Conservation (phyloP, 2,888 invertebrate genomes). For the Morpho helenor region DNA sequence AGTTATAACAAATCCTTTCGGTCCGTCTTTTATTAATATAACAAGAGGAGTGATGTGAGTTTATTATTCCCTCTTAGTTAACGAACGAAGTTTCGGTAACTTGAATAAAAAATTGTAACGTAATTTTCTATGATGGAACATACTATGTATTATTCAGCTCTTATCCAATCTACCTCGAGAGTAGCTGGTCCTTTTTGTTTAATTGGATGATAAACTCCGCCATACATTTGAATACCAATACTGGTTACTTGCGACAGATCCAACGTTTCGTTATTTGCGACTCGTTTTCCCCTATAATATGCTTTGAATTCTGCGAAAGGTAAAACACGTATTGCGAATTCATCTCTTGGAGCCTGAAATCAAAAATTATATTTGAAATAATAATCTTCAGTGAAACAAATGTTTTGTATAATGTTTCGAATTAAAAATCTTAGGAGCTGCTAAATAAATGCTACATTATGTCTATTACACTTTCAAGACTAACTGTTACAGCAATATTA, state of each 20-base stretch:
- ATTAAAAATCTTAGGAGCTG: too few species aligned
- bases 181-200: constrained; percentile 83
- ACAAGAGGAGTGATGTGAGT: too few species aligned
- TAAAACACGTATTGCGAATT: constrained; percentile 73
- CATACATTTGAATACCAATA: constrained; percentile 82
- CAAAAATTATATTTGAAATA: constrained; percentile 3
- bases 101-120: background rate
- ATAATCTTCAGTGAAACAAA: too few species aligned
- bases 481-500: too few species aligned
- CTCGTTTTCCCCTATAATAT: constrained; percentile 79
- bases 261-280: constrained; percentile 76
- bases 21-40: too few species aligned
- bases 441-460: too few species aligned
- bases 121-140: background rate
- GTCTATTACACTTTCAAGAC: too few species aligned
- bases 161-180: constrained; percentile 81
- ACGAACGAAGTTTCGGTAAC: too few species aligned
- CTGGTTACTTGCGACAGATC: constrained; percentile 79
- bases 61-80: too few species aligned
- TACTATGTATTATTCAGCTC: constrained; percentile 46
- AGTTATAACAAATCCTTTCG: too few species aligned
- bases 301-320: constrained; percentile 80
- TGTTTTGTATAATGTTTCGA: too few species aligned
- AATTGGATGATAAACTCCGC: constrained; percentile 81
- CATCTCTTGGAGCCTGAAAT: constrained; percentile 73